Conservation (phyloP, 2,797 vertebrate genomes). For the Siniperca obscura region DNA sequence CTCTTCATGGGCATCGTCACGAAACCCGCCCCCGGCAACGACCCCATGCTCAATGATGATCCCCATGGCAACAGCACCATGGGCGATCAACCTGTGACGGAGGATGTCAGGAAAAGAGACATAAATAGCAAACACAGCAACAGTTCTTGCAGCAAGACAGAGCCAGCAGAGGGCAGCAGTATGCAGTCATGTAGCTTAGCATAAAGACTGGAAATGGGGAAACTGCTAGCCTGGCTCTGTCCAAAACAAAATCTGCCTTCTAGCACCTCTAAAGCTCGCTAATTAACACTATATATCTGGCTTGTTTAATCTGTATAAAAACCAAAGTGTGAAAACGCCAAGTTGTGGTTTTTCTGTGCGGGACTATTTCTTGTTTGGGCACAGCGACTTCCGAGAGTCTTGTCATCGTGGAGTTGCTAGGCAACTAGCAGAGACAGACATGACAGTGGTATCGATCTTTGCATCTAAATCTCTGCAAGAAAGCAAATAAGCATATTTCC, state of each 20-base stretch:
- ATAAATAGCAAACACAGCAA: background rate
- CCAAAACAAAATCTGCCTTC: background rate
- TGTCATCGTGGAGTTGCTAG: no score
- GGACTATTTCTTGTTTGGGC: background rate
- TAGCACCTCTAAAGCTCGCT: background rate
- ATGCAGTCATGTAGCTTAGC: constrained; percentile 45
- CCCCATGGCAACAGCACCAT: constrained; percentile 52
- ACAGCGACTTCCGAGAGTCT: background rate
- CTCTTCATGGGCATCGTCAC: constrained; percentile 90
- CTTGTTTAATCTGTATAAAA: background rate
- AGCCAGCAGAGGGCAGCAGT: constrained; percentile 33
- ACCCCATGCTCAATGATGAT: constrained; percentile 61
- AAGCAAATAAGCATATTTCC: background rate
- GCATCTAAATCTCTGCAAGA: background rate
- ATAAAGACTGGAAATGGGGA: background rate
- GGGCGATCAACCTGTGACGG: constrained; percentile 43
- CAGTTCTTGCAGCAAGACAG: constrained; percentile 30
- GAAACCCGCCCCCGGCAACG: constrained; percentile 86
- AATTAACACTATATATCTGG: background rate
- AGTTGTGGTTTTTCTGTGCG: background rate
- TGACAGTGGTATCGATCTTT: background rate
- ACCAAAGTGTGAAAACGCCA: background rate
- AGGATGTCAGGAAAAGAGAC: background rate
- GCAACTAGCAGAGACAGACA: background rate
- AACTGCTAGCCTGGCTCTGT: background rate